Base-by-base conservation (phyloP, 1,140 invertebrate genomes). In the Leptinotarsa lineolata region DNA sequence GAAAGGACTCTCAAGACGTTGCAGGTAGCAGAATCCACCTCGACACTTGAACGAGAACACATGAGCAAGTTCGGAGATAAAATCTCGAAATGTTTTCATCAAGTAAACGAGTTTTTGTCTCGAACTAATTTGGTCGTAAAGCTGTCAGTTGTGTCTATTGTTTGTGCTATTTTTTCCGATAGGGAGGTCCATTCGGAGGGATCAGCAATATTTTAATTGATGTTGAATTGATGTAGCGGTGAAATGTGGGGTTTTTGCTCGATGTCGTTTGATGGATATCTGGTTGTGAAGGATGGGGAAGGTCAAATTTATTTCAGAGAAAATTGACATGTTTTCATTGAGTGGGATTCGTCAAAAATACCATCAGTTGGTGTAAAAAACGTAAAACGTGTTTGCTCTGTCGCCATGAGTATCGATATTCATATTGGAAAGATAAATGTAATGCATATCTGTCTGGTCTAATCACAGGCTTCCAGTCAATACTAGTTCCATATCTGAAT, bases 21-120 rank as follows among this genome's bases (percentile, higher is more conserved):
- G 30, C 48, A 54, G 48, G 48, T 54, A 54, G 48, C 48, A 54
- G 48, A 54, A 18, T 54, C 48, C 48, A 54, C 12, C 48, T 15
- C 16, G 48, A n/a, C 48, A 54, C n/a, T 18, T 18, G 15, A 54
- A 54, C 48, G 15, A 54, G 48, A 54, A 16, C 48, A 54, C 48
- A 54, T 54, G 48, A 54, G 48, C 48, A 18, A 13, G 15, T 54
- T 18, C 48, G 15, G 48, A 54, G 48, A 54, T 54, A 54, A 54
- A 18, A 54, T 54, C 48, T 54, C 3, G 48, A 54, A 54, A 54
- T 54, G 48, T 54, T 54, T 54, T 54, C 48, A 54, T 54, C 48
- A 54, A 54, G 48, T 54, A 54, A 54, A 54, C 48, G 48, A 54
- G 48, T 54, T 54, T 54, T 54, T 54, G 48, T 54, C n/a, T 54